Base-by-base conservation (phyloP, 1,140 invertebrate species). In the Pogonognathellus flavescens region DNA sequence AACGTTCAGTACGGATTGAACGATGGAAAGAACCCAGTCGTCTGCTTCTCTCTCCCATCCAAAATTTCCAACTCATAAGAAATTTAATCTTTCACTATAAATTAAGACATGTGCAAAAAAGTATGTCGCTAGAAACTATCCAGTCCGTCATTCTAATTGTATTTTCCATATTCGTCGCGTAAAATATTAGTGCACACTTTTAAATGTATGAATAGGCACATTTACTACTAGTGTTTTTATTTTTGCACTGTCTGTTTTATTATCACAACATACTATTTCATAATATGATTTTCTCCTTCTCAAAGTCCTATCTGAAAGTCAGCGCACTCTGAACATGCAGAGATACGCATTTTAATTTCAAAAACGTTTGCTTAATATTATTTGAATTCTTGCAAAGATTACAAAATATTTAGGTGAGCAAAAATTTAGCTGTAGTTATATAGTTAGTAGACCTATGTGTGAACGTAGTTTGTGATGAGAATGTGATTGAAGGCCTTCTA, bases 1-100 rank as follows among this genome's bases (percentile, higher is more conserved):
- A 60, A 86, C 57, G 88, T 88, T 18, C 88, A 88, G 62, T 88
- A 88, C 80, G 88, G 88, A 55, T 81, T 88, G 31, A 87, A 87
- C 52, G 60, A 86, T 50, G 84, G 86, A 31, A 88, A 87, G 55
- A 31, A 31, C 52, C 80, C 80, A 20, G 88, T 88, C 60, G 85
- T 88, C 49, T 88, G 88, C 84, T 88, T 87, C 85, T 83, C 83
- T 22, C 88, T 88, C 70, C 88, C 88, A 52, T 82, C 88, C 53
- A 88, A 88, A 72, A 88, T 88, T 70, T 25, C 84, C 70, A 87
- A 86, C 80, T 50, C 80, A 41, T 81, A 81, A 41, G 13, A 70
- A 70, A 13, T n/a, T 31, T 70, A 25, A 25, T 70, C 25, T 70
- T 70, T 70, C 66, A 70, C 70, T 76, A 57, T 57, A 57, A 57